These are phyloP conservation scores for Ursus arctos DNA, from an alignment of 2,113 vertebrate species.

Conservation along the genomic window DNA sequence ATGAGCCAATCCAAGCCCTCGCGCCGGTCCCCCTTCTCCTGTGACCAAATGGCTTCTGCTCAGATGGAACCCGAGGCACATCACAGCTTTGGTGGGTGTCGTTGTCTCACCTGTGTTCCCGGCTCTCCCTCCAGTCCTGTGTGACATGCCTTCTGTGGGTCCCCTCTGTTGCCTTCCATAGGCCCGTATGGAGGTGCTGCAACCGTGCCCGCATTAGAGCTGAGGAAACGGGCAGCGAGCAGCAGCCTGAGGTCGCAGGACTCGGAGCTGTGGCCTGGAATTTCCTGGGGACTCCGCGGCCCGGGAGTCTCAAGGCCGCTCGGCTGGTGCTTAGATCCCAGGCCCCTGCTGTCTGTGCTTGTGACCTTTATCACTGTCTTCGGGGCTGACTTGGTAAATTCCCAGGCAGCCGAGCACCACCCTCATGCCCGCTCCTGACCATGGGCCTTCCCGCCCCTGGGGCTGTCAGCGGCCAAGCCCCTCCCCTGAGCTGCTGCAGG, in stretches of 20 bases:
- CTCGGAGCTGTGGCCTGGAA: background rate
- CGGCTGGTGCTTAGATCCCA: background rate
- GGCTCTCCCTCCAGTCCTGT: background rate
- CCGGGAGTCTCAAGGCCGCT: background rate
- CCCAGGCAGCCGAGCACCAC: rapidly evolving
- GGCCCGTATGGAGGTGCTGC: rapidly evolving
- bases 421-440: rapidly evolving
- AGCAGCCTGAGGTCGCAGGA: background rate
- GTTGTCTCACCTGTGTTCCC: rapidly evolving
- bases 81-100: rapidly evolving
- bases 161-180: background rate
- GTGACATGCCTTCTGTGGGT: background rate
- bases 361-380: background rate
- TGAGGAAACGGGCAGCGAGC: background rate
- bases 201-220: background rate
- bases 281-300: background rate
- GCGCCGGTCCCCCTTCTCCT: background rate
- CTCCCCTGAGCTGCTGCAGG: background rate
- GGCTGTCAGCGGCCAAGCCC: background rate
- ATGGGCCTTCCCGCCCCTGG: background rate
- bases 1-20: background rate
- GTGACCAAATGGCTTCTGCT: background rate
- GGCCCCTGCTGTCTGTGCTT: background rate
- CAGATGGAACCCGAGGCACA: rapidly evolving
- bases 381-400: background rate